A percentile compares a stretch with the other conserved stretches of the same genome.
Conservation (phyloP, 1,140 invertebrate genomes). For the Hormaphis cornu region DNA sequence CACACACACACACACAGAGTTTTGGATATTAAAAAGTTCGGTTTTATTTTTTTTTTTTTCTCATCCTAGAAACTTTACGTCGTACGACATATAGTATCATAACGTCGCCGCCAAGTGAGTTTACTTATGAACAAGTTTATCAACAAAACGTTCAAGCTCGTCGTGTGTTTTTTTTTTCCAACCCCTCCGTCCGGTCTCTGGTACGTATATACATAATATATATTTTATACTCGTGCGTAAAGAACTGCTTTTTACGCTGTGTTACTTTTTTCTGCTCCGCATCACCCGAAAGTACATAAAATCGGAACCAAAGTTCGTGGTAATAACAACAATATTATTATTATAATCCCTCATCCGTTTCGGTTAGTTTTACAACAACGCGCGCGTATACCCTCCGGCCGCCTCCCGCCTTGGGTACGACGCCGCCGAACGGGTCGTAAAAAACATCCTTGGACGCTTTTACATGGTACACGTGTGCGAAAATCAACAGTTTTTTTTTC, state of each 20-base stretch:
- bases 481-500: constrained; percentile 24
- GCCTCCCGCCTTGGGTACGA: too few species aligned
- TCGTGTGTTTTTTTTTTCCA: constrained; percentile 2
- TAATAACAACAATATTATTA: too few species aligned
- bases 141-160: constrained; percentile 20
- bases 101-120: constrained; percentile 18
- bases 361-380: constrained; percentile 14
- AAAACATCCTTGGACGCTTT: neutral
- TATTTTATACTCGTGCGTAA: constrained; percentile 26
- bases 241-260: constrained; percentile 16
- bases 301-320: constrained; percentile 16
- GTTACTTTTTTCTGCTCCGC: neutral
- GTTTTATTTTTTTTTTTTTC: constrained; percentile 13
- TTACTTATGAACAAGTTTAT: constrained; percentile 32
- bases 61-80: constrained; percentile 16
- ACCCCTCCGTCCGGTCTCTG: neutral
- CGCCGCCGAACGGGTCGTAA: constrained; percentile 4
- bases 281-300: neutral
- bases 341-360: constrained; percentile 23
- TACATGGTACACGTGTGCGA: neutral
- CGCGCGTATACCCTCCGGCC: neutral
- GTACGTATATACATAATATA: too few species aligned
- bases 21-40: constrained; percentile 29
- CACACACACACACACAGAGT: neutral
- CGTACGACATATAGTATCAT: neutral